Evolutionary conservation across 2,888 invertebrate genomes (phyloP).

Genomic region (Stenolophus ochropezus): DNA sequence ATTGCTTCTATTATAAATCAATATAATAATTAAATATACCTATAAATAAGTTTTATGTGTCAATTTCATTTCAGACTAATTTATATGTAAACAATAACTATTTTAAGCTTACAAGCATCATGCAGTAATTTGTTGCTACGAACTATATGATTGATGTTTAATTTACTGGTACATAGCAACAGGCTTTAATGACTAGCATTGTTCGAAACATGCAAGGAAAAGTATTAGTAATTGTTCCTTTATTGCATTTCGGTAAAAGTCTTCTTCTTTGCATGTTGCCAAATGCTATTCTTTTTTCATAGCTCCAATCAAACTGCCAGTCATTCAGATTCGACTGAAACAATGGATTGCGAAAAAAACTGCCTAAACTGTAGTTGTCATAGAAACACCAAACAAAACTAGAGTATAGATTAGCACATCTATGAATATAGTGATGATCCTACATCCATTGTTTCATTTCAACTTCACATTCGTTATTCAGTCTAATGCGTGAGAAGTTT

Average conservation of each 20-base stretch:
- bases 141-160: too few relatives aligned
- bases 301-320: constrained; percentile 4
- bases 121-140: too few relatives aligned
- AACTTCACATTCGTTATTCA: constrained; percentile 38
- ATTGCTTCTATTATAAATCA: too few relatives aligned
- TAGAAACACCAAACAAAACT: constrained; percentile 33
- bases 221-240: not conserved
- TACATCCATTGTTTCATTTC: constrained; percentile 16
- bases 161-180: not conserved
- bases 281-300: constrained; percentile 7
- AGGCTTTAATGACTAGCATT: not conserved
- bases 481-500: constrained; percentile 41
- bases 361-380: constrained; percentile 14
- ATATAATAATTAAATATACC: too few relatives aligned
- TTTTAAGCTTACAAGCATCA: too few relatives aligned
- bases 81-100: too few relatives aligned
- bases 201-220: not conserved
- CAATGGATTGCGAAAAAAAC: constrained; percentile 45
- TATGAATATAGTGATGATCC: constrained; percentile 19
- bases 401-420: constrained; percentile 32
- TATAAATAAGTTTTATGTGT: too few relatives aligned
- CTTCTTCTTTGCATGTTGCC: not conserved
- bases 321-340: constrained; percentile 16
- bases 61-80: too few relatives aligned
- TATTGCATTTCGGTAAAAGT: constrained; percentile 11